These are phyloP conservation scores for Salvator merianae DNA, from an alignment of 2,113 vertebrate species.

Conservation along the genomic window DNA sequence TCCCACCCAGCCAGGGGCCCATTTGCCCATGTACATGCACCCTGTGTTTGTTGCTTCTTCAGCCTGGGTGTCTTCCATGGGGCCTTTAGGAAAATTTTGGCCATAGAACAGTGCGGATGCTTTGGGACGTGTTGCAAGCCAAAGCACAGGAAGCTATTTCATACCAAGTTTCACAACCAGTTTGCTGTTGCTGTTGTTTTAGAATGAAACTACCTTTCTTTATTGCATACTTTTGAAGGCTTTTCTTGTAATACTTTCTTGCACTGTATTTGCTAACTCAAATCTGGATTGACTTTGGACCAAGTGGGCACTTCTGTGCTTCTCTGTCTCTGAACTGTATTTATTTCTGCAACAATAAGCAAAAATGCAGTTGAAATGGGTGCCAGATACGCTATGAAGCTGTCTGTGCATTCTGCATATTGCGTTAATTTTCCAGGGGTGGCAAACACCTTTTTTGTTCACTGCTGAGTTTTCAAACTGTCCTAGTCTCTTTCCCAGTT, in stretches of 20 bases:
- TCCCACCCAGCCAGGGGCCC: too few relatives aligned
- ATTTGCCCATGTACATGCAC: too few relatives aligned
- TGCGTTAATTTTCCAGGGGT: background rate
- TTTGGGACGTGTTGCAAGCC: background rate
- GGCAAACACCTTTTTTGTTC: background rate
- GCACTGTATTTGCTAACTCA: background rate
- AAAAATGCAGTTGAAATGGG: background rate
- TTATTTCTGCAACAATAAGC: background rate
- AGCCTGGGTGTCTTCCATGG: background rate
- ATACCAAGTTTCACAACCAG: background rate
- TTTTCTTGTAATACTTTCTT: background rate
- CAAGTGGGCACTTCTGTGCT: background rate
- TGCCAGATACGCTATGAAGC: background rate
- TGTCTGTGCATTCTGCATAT: background rate
- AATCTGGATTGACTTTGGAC: background rate
- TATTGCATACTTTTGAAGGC: background rate
- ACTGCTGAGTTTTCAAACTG: background rate
- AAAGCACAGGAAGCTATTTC: background rate
- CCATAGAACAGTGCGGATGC: background rate
- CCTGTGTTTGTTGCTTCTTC: background rate
- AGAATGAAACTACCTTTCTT: background rate
- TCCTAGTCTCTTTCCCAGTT: conserved; percentile 6
- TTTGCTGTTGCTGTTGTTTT: too few relatives aligned
- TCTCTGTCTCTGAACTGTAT: background rate
- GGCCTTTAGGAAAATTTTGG: background rate